phyloP scores from a whole-genome alignment of 2,113 vertebrate genomes.

The Maccullochella peelii region DNA sequence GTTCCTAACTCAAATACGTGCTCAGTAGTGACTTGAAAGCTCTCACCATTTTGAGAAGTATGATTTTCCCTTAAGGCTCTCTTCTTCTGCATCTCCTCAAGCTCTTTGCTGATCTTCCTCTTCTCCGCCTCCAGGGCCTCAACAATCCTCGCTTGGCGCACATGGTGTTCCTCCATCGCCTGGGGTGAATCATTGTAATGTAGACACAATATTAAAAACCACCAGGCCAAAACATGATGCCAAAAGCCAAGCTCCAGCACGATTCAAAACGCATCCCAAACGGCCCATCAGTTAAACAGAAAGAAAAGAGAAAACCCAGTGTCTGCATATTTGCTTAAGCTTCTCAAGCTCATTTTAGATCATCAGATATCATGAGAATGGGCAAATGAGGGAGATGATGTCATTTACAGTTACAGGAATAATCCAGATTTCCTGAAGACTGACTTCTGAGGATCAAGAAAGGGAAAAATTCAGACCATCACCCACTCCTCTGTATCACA shows the following conservation, averaged over 20 bases:
- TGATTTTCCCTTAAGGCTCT: conserved; percentile 71
- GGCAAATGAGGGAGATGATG: conserved; percentile 20
- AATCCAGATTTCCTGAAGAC: background rate
- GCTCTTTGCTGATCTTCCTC: conserved; percentile 90
- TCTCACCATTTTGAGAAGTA: conserved; percentile 68
- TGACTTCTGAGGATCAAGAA: background rate
- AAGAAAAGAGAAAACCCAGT: too few species aligned
- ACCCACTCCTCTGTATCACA: background rate
- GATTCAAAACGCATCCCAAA: conserved; percentile 20
- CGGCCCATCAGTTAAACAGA: conserved; percentile 35
- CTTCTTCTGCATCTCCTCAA: conserved; percentile 87
- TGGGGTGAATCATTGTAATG: conserved; percentile 66
- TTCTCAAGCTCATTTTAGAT: conserved; percentile 18
- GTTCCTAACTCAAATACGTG: background rate
- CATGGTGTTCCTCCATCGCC: conserved; percentile 91
- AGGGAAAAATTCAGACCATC: background rate
- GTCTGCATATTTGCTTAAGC: conserved; percentile 39
- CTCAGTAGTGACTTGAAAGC: background rate
- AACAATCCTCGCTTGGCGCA: conserved; percentile 90
- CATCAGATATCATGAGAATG: conserved; percentile 23
- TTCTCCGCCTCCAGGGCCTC: conserved; percentile 95
- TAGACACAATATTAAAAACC: conserved; percentile 58
- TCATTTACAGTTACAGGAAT: conserved; percentile 3
- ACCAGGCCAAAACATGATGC: conserved; percentile 27
- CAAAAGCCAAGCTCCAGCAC: conserved; percentile 3